Evolutionary conservation across 2,888 invertebrate genomes (phyloP).

Genomic region (Apodemia mormo): DNA sequence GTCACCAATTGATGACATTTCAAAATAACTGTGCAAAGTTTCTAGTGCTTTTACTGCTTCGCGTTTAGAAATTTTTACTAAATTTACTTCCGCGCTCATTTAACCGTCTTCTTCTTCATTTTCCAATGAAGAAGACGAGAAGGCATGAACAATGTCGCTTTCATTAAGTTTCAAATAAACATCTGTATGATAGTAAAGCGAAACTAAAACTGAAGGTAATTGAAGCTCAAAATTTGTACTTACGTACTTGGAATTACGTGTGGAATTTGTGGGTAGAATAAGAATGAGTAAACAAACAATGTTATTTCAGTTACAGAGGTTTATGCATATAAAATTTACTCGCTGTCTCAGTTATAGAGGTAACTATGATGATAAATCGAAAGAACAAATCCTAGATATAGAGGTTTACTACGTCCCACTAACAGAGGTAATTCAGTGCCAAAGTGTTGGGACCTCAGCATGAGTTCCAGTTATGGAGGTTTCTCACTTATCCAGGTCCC

Average conservation of each 20-base stretch:
- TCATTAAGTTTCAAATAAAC: slow-evolving; percentile 23
- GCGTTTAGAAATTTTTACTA: slow-evolving; percentile 33
- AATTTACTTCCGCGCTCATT: slow-evolving; percentile 32
- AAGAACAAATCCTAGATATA: slow-evolving; percentile 32
- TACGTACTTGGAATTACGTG: slow-evolving; percentile 17
- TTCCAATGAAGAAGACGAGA: slow-evolving; percentile 2
- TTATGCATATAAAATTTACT: slow-evolving; percentile 33
- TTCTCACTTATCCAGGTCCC: too few relatives aligned
- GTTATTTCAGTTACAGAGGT: slow-evolving; percentile 34
- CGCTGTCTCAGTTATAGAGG: slow-evolving; percentile 31
- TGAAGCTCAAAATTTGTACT: slow-evolving; percentile 22
- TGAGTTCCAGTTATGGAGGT: too few relatives aligned
- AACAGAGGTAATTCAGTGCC: slow-evolving; percentile 19
- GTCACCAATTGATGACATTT: slow-evolving; percentile 34
- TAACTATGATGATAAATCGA: slow-evolving; percentile 28
- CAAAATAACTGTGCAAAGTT: slow-evolving; percentile 37
- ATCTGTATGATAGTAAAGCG: slow-evolving; percentile 26
- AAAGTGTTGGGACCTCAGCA: too few relatives aligned
- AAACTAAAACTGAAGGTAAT: slow-evolving; percentile 22
- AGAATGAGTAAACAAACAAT: slow-evolving; percentile 30
- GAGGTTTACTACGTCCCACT: slow-evolving; percentile 25
- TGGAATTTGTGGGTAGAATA: slow-evolving; percentile 21
- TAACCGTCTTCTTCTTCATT: slow-evolving; percentile 29
- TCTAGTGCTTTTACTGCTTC: slow-evolving; percentile 38
- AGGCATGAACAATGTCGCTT: slow-evolving; percentile 11